These are phyloP conservation scores for Agelaius tricolor DNA, from an alignment of 2,113 vertebrate genomes.

Conservation along the genomic window DNA sequence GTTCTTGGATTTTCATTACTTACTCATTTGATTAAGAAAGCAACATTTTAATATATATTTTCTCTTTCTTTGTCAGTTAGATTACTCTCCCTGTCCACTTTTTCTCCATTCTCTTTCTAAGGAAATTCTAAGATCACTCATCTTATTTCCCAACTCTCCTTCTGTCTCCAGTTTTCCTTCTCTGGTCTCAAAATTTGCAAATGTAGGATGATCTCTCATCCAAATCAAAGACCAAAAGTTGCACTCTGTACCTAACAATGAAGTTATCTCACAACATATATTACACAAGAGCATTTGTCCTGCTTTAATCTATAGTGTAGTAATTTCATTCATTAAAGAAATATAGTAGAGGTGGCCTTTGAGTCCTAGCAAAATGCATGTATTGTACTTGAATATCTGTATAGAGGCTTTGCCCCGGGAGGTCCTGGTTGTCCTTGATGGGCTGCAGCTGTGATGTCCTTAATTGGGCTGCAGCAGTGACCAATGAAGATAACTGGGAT, in stretches of 20 bases:
- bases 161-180: background rate
- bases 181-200: background rate
- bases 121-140: background rate
- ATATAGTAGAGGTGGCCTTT: too few species aligned
- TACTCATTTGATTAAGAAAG: background rate
- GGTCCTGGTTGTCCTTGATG: too few species aligned
- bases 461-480: too few species aligned
- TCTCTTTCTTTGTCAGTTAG: background rate
- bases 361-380: too few species aligned
- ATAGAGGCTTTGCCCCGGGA: too few species aligned
- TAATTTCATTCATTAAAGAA: background rate
- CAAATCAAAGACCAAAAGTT: background rate
- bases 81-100: background rate
- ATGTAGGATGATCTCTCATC: background rate
- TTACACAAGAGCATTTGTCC: background rate
- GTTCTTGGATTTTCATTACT: background rate
- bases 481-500: too few species aligned
- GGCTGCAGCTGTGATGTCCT: too few species aligned
- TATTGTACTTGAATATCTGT: too few species aligned
- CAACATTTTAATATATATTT: background rate
- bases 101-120: background rate
- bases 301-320: background rate
- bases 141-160: background rate
- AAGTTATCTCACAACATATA: background rate
- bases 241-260: background rate